Evolutionary conservation across 2,888 invertebrate species (phyloP).

Genomic region (Caenorhabditis uteleia): DNA sequence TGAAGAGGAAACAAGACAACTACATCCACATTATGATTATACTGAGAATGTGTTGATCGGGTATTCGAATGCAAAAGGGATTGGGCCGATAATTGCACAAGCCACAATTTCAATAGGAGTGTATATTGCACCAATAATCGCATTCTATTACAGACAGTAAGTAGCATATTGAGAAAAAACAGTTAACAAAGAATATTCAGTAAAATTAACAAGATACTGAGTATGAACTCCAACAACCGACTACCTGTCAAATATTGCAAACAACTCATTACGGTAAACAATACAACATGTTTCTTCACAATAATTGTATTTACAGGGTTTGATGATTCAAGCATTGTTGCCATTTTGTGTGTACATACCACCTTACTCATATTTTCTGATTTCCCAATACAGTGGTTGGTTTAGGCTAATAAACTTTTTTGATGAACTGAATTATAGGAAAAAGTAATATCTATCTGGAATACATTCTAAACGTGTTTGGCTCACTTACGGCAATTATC

Average conservation of each 20-base stretch:
- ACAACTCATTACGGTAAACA: constrained; percentile 22
- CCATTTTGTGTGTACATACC: constrained; percentile 24
- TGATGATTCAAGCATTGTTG: constrained; percentile 18
- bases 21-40: constrained; percentile 23
- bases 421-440: too few relatives aligned
- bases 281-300: too few relatives aligned
- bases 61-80: constrained; percentile 15
- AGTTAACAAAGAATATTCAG: constrained; percentile 2
- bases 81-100: constrained; percentile 12
- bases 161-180: background rate
- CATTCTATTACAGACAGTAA: constrained; percentile 16
- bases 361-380: constrained; percentile 14
- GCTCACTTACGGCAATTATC: constrained; percentile 12
- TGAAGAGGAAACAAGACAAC: constrained; percentile 12
- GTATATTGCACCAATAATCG: constrained; percentile 13
- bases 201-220: constrained; percentile 18
- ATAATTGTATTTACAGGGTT: constrained; percentile 19
- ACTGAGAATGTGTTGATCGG: constrained; percentile 13
- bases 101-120: constrained; percentile 15
- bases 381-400: constrained; percentile 3
- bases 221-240: constrained; percentile 7
- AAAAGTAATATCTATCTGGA: constrained; percentile 10
- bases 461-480: constrained; percentile 16
- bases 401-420: too few relatives aligned
- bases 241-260: constrained; percentile 20